Base-by-base conservation (phyloP, 2,888 invertebrate genomes). In the Acanthacorydalis orientalis region DNA sequence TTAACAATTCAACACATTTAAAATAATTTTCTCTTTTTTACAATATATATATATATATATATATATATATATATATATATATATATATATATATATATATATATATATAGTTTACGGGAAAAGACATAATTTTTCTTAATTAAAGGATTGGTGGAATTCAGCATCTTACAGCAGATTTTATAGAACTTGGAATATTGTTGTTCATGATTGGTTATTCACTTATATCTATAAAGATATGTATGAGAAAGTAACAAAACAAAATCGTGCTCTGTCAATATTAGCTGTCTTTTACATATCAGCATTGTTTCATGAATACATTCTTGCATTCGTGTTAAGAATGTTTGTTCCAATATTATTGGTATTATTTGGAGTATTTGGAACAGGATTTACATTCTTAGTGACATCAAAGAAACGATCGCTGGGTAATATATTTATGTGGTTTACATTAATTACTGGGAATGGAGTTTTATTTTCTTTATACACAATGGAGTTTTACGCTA, bases 151-250 rank as follows among this genome's bases (percentile, higher is more conserved):
- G 95, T 96, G 95, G 96, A 92, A 87, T 47, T 78, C 83, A 2
- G 78, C 80, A 1, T 78, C 80, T n/a, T 92, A 81, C 64, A 77
- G 80, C 0, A 72, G 70, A 11, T 96, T 82, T 64, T 95, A 88
- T 64, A 78, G 92, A n/a, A 84, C 84, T 4, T 96, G 96, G 96
- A 97, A 97, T 64, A 76, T 88, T 12, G 82, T 95, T 0, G 92
- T 96, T 0, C 87, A 95, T 62, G 89, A 91, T 55, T 97, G 93
- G 93, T 72, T 96, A 0, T 86, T 90, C 56, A 79, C 80, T 4
- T 91, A 95, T 64, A 73, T 97, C 49, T 92, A 90, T 65, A 79
- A 77, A 57, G 92, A 90, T 45, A 54, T 67, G 33, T 64, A 69
- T 51, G 68, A 65, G 44, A 55, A 67, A 15, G 49, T 75, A 0